Base-by-base conservation (phyloP, 2,888 invertebrate genomes). In the Marasmarcha lunaedactyla region DNA sequence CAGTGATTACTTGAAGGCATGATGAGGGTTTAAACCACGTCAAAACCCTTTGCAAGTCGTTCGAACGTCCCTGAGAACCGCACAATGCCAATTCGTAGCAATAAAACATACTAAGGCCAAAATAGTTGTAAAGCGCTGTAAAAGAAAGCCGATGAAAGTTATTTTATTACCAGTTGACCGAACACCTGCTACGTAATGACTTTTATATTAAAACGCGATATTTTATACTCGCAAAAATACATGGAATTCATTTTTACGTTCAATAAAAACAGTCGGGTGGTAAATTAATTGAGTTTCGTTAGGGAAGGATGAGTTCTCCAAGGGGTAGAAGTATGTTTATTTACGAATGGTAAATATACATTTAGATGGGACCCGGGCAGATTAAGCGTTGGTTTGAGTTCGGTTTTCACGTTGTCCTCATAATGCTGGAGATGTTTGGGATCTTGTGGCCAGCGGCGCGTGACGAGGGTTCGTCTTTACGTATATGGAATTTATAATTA, bases 141-240 rank as follows among this genome's bases (percentile, higher is more conserved):
- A 71, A 71, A 63, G 54, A 59, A 68, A 65, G 63, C 57, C 60
- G 64, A 71, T 73, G 71, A 72, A 73, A 70, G 59, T 70, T 65
- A 60, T 66, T 71, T 72, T 70, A 71, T 63, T 61, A 58, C 56
- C 51, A 50, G 55, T 48, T 56, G 50, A 49, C 51, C 51, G 55
- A 62, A 63, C 73, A 74, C 72, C 72, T 76, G 74, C 63, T 58
- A 58, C 62, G 54, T 70, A 69, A 72, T 67, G 62, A 71, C 63
- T 58, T 66, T 64, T 61, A 30, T 30, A 30, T 30, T 30, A 30
- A 30, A 30, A 30, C 10, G 10, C n/a, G 10, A 30, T 13, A 26
- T 15, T 34, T 39, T 11, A 26, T 27, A 39, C 14, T 35, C 13
- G 10, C 7, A 33, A 38, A 20, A 20, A 20, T 5, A 7, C 20